Conservation (phyloP, 1,140 invertebrate species). For the Diachasmimorpha longicaudata region DNA sequence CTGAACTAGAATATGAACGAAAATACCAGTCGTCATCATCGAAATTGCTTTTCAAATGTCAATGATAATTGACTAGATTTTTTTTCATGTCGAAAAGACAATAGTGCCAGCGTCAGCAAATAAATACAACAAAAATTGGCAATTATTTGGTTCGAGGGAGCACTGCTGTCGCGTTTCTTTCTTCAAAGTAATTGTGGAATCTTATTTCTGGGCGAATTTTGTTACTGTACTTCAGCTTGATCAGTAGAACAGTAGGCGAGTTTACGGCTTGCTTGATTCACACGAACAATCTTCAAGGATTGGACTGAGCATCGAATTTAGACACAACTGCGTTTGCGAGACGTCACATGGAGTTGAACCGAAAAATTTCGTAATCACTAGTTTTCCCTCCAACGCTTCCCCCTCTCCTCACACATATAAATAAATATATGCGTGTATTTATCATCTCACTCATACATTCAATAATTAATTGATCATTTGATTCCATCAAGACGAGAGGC, state of each 20-base stretch:
- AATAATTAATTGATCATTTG: too few relatives aligned
- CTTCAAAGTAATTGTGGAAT: background rate
- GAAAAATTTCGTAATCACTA: constrained; percentile 34
- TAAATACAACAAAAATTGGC: too few relatives aligned
- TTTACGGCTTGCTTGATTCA: constrained; percentile 16
- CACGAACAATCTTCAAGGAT: constrained; percentile 11
- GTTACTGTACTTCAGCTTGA: constrained; percentile 8
- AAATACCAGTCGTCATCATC: background rate
- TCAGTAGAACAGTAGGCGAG: background rate
- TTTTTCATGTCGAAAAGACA: background rate
- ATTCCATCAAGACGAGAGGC: too few relatives aligned
- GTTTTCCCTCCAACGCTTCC: constrained; percentile 1
- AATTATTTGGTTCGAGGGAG: too few relatives aligned
- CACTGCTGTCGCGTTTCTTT: background rate
- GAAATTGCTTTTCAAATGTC: background rate
- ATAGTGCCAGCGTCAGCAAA: background rate
- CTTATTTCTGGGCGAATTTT: background rate
- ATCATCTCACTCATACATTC: too few relatives aligned
- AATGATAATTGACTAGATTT: background rate
- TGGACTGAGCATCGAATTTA: constrained; percentile 44
- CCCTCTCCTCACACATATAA: background rate
- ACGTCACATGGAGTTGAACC: constrained; percentile 33
- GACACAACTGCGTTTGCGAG: constrained; percentile 20
- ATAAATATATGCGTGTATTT: background rate
- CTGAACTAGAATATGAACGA: background rate